Conservation (phyloP, 2,888 invertebrate species). For the Scaptomyza tumidula region DNA sequence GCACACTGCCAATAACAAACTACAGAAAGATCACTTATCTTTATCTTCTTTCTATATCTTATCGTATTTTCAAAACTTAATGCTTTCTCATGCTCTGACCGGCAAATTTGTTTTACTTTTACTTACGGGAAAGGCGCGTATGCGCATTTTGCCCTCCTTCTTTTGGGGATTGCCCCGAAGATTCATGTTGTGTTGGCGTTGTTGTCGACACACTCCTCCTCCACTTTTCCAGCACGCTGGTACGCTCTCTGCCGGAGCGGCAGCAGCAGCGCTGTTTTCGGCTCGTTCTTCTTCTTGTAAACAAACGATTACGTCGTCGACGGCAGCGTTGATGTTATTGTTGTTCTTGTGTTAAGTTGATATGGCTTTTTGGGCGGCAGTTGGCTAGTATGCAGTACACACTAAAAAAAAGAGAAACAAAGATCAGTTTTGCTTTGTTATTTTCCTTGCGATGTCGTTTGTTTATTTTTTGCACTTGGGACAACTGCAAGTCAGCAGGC, state of each 20-base stretch:
- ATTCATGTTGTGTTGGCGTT: conserved; percentile 82
- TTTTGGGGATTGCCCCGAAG: conserved; percentile 88
- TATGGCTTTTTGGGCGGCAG: conserved; percentile 6
- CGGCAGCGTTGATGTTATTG: neutral
- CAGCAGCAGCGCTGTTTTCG: conserved; percentile 31
- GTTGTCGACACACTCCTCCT: conserved; percentile 79
- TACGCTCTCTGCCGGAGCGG: conserved; percentile 38
- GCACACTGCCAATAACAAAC: conserved; percentile 1
- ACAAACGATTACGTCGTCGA: conserved; percentile 41
- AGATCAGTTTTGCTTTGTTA: conserved; percentile 14
- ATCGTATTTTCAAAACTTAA: conserved; percentile 11
- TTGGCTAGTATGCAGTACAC: conserved; percentile 7
- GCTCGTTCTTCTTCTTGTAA: conserved; percentile 32
- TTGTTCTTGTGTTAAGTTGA: conserved; percentile 1
- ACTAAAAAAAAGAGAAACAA: neutral
- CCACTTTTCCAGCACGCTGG: conserved; percentile 75
- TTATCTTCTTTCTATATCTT: conserved; percentile 26
- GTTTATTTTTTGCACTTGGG: conserved; percentile 23
- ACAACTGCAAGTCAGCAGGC: conserved; percentile 55
- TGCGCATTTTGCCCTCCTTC: conserved; percentile 98
- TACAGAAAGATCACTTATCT: neutral
- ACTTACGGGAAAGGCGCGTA: conserved; percentile 98
- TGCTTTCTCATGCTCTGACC: conserved; percentile 30
- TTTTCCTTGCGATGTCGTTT: conserved; percentile 14
- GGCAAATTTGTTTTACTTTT: conserved; percentile 7